Evolutionary conservation across 2,797 vertebrate species (phyloP).

Genomic region (Chrysocyon brachyurus): DNA sequence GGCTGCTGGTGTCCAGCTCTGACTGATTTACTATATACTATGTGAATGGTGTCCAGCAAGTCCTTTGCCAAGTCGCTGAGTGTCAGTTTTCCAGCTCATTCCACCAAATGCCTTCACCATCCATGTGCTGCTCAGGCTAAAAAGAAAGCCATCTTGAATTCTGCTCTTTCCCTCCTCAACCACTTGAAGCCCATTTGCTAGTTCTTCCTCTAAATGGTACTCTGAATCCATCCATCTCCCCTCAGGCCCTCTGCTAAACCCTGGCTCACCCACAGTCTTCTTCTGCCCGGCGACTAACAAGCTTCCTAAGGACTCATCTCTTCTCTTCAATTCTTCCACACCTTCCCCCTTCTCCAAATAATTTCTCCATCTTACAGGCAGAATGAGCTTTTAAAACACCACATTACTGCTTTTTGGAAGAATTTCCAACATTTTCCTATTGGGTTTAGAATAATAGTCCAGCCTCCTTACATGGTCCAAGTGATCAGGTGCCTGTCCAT

Average conservation of each 20-base stretch:
- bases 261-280: not conserved
- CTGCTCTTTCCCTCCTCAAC: accelerated
- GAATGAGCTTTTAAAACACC: not conserved
- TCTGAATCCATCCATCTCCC: not conserved
- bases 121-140: not conserved
- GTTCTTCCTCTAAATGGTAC: not conserved
- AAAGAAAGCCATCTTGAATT: not conserved
- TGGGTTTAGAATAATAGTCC: not conserved
- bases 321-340: not conserved
- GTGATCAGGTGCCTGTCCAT: not conserved
- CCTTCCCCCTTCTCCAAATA: accelerated
- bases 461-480: not conserved
- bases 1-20: not conserved
- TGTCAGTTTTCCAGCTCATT: not conserved
- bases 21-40: not conserved
- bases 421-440: not conserved
- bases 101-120: not conserved
- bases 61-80: not conserved
- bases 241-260: not conserved
- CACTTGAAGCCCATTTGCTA: accelerated
- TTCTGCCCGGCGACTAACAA: not conserved
- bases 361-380: not conserved
- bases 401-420: not conserved
- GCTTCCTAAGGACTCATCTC: not conserved
- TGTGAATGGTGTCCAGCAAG: not conserved